Evolutionary conservation across 2,113 vertebrate species (phyloP), one percentile per base, ranked within the genome.

Genomic region (Triplophysa siluroides): DNA sequence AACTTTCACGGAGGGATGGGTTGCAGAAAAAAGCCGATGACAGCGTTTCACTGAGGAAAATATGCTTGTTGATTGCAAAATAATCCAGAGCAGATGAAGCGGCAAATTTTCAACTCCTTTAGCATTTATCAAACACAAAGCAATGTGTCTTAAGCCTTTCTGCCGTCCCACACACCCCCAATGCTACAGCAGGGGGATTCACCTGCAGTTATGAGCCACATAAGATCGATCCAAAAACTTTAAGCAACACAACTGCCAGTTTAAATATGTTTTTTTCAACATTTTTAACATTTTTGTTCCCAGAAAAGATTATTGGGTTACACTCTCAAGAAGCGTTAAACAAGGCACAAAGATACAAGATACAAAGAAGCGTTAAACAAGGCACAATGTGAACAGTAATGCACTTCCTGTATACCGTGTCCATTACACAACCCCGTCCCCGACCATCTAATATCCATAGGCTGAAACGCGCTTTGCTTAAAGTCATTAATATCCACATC

Each of bases 61-160:
- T 80, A 77, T 73, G 78, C 83, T 82, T 87, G 85, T 82, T 85
- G 87, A 85, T 86, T 83, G 84, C 83, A 56, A 82, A 84, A 85
- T 88, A 88, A 88, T 86, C 85, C 29, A 72, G 73, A 83, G 83
- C 84, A 88, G 83, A 85, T 88, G 87, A 88, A 86, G 83, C 77
- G 33, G 84, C 85, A 86, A 81, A 84, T 85, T 81, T 81, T 54
- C 70, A 72, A 81, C 73, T 65, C 74, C 77, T 84, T 82, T 70
- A 85, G 81, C 82, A 83, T 86, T 80, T 66, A 85, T 86, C 84
- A 88, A 80, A 84, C 76, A 38, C 78, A 78, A 54, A 78, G 64
- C 71, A 24, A 83, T 69, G 65, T 56, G 58, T 78, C 68, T 73
- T 70, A 11, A 64, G 41, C 82, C 52, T 61, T 41, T 61, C 76